Evolutionary conservation across 2,888 invertebrate species (phyloP).

Genomic region (Chrysolina haemoptera): DNA sequence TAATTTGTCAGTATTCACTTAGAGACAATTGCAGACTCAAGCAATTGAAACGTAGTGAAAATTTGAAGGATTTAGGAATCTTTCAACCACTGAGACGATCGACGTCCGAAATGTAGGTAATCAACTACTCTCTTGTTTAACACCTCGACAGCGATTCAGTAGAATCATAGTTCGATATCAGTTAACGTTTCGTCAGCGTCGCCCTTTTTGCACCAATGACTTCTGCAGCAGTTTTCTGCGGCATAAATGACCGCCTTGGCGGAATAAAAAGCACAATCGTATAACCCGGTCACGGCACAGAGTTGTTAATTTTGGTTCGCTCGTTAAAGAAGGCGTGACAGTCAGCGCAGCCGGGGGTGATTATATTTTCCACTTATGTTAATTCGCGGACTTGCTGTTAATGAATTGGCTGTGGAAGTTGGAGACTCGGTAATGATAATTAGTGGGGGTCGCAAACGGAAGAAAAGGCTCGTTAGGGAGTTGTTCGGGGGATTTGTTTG

Average conservation of each 20-base stretch:
- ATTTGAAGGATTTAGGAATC: no score
- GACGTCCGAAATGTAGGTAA: no score
- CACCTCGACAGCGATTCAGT: no score
- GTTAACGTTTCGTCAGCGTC: background rate
- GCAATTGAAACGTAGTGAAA: no score
- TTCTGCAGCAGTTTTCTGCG: background rate
- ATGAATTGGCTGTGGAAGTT: constrained; percentile 7
- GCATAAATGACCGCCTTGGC: background rate
- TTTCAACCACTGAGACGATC: no score
- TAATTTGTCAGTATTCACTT: no score
- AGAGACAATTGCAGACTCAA: no score
- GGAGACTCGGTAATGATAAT: constrained; percentile 9
- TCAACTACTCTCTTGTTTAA: no score
- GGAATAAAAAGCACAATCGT: background rate
- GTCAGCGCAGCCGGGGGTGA: background rate
- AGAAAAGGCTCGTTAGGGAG: background rate
- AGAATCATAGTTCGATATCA: background rate
- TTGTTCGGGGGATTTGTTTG: no score
- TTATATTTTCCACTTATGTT: constrained; percentile 12
- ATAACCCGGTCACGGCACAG: background rate
- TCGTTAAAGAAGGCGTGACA: constrained; percentile 2
- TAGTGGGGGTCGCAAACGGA: background rate
- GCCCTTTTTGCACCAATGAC: background rate
- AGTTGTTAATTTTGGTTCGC: constrained; percentile 12
- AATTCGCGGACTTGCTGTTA: constrained; percentile 10